Conservation (phyloP, 2,113 vertebrate genomes). For the Corvus moneduloides region DNA sequence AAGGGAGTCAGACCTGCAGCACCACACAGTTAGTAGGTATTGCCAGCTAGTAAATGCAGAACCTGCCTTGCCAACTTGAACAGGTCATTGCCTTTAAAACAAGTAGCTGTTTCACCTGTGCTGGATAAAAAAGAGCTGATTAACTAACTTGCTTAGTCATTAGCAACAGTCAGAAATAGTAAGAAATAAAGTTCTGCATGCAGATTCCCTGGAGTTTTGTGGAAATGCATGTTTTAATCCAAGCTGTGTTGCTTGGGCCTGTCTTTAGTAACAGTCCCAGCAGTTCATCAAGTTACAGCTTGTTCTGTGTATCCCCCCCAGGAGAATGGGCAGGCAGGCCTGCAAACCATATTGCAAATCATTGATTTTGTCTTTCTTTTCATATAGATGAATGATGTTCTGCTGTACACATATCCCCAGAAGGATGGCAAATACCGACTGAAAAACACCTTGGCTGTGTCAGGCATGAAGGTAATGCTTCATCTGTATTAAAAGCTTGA, state of each 20-base stretch:
- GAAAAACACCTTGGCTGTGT: constrained; percentile 85
- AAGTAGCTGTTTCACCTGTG: background rate
- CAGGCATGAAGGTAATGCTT: constrained; percentile 85
- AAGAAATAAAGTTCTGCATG: background rate
- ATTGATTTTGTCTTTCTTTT: constrained; percentile 39
- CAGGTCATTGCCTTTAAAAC: background rate
- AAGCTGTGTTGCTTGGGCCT: background rate
- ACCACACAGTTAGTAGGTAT: background rate
- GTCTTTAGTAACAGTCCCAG: background rate
- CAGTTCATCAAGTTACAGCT: constrained; percentile 1
- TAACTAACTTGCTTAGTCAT: background rate
- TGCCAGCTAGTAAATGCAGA: background rate
- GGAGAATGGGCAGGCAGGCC: background rate
- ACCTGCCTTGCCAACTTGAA: background rate
- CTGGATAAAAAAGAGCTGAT: background rate
- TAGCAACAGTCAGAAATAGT: background rate
- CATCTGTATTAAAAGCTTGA: background rate
- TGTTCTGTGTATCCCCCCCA: background rate
- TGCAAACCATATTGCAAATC: background rate
- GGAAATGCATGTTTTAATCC: background rate
- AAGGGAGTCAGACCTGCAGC: background rate
- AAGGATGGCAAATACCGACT: constrained; percentile 95
- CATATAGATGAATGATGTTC: constrained; percentile 91
- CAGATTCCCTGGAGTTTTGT: background rate
- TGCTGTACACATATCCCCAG: constrained; percentile 95